Conservation (phyloP, 2,113 vertebrate genomes). For the Mormyrus lacerda region DNA sequence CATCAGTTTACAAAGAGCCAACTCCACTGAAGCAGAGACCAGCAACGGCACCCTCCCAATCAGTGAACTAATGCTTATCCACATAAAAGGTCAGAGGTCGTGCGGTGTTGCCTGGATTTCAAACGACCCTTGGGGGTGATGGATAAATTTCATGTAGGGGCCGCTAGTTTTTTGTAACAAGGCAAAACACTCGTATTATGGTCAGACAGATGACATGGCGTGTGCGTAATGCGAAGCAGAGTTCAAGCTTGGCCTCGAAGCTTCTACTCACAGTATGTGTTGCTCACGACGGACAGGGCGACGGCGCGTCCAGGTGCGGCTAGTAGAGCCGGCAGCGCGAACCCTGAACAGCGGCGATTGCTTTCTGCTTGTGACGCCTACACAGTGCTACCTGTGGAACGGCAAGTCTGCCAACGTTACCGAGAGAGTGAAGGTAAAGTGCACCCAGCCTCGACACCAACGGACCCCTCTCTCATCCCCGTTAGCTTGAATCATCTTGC, state of each 20-base stretch:
- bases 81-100: slow-evolving; percentile 60
- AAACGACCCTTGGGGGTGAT: background rate
- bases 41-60: slow-evolving; percentile 43
- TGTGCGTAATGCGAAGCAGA: background rate
- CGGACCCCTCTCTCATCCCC: background rate
- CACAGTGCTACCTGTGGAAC: slow-evolving; percentile 60
- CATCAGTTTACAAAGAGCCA: slow-evolving; percentile 23
- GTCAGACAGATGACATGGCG: background rate
- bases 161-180: background rate
- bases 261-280: background rate
- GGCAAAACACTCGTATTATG: background rate
- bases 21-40: slow-evolving; percentile 24
- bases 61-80: slow-evolving; percentile 62
- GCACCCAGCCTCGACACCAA: background rate
- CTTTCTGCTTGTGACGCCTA: slow-evolving; percentile 59
- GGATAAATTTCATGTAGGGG: background rate
- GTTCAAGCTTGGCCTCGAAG: background rate
- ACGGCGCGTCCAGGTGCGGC: slow-evolving; percentile 59
- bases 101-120: background rate
- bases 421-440: slow-evolving; percentile 61
- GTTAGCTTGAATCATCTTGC: background rate
- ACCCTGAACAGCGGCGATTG: slow-evolving; percentile 70
- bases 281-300: slow-evolving; percentile 46
- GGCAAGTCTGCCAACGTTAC: slow-evolving; percentile 58
- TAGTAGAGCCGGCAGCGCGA: slow-evolving; percentile 53